Evolutionary conservation across 2,888 invertebrate genomes (phyloP).

Genomic region (Trichopoda pennipes): DNA sequence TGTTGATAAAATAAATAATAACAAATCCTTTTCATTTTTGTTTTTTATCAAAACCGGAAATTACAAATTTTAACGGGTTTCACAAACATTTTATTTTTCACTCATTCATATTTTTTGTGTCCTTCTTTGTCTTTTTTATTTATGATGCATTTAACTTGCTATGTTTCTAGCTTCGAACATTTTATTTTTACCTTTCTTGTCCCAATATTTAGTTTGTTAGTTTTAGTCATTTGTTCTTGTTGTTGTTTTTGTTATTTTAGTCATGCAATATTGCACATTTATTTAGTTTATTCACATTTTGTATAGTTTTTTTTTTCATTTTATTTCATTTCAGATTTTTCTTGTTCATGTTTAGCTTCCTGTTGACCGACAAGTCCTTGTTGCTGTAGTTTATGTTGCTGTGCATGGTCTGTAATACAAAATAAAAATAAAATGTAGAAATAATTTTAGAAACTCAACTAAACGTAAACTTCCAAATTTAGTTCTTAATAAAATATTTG

Average conservation of each 20-base stretch:
- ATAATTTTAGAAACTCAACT: no score
- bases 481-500: no score
- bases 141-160: slow-evolving; percentile 4
- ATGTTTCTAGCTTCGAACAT: slow-evolving; percentile 13
- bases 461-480: no score
- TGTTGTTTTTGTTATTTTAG: slow-evolving; percentile 30
- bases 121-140: slow-evolving; percentile 24
- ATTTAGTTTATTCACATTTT: slow-evolving; percentile 34
- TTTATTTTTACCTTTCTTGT: background rate
- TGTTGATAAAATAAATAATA: background rate
- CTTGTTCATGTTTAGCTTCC: slow-evolving; percentile 57
- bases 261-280: slow-evolving; percentile 64
- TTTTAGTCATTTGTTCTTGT: slow-evolving; percentile 19
- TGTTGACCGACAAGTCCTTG: slow-evolving; percentile 55
- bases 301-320: background rate
- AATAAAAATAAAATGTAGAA: background rate
- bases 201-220: slow-evolving; percentile 9
- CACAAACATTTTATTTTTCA: slow-evolving; percentile 54
- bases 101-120: slow-evolving; percentile 29
- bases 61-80: slow-evolving; percentile 70
- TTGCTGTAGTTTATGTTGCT: background rate
- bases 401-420: slow-evolving; percentile 35
- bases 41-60: slow-evolving; percentile 70
- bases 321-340: slow-evolving; percentile 27
- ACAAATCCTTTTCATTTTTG: background rate